These are phyloP conservation scores for Onthophagus sagittarius DNA, from an alignment of 2,888 invertebrate genomes.

Conservation along the genomic window DNA sequence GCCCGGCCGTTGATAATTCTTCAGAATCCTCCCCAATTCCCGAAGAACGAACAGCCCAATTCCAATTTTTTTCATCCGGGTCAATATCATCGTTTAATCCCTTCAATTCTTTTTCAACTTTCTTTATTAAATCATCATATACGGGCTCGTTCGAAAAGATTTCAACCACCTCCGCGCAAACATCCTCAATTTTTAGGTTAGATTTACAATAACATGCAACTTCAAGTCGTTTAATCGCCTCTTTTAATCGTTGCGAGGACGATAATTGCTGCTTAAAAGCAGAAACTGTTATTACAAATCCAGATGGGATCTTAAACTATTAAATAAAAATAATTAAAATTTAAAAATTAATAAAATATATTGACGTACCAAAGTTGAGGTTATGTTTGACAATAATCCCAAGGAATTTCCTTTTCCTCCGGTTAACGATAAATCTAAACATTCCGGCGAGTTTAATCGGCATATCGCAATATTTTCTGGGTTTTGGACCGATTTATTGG, in stretches of 20 bases:
- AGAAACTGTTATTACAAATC: conserved; percentile 65
- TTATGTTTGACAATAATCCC: conserved; percentile 56
- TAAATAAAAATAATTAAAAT: conserved; percentile 29
- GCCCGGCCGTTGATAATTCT: conserved; percentile 78
- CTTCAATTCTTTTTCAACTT: neutral
- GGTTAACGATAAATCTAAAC: conserved; percentile 56
- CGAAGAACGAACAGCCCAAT: too few relatives aligned
- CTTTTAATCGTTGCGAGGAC: conserved; percentile 46
- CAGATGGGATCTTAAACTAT: conserved; percentile 61
- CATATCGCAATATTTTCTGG: conserved; percentile 29
- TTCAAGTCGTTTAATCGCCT: conserved; percentile 54
- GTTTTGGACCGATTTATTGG: conserved; percentile 16
- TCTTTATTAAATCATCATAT: neutral
- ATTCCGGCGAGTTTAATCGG: conserved; percentile 50
- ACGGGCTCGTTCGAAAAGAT: neutral
- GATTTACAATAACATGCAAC: conserved; percentile 52
- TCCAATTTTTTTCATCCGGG: conserved; percentile 40
- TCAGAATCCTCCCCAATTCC: conserved; percentile 72
- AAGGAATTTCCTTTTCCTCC: conserved; percentile 80
- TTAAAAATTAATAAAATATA: neutral
- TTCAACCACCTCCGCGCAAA: conserved; percentile 43
- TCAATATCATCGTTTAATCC: conserved; percentile 7
- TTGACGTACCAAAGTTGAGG: conserved; percentile 45
- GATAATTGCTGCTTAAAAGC: conserved; percentile 60
- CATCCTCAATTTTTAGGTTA: conserved; percentile 50